Conservation (phyloP, 2,888 invertebrate species). For the Muschampia plurimacula region DNA sequence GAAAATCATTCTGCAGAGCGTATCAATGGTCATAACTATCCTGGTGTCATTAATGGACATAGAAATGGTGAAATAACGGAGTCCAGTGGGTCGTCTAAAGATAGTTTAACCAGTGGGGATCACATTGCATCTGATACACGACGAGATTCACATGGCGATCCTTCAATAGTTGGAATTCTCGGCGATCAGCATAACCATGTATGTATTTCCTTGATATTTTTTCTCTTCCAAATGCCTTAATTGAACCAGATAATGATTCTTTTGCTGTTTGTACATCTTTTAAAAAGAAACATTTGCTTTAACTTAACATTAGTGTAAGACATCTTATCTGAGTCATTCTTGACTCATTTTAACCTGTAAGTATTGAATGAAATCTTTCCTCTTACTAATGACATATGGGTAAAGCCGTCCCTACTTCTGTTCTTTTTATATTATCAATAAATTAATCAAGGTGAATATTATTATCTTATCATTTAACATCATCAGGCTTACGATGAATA, state of each 20-base stretch:
- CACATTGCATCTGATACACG: constrained; percentile 54
- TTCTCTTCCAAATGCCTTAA: not conserved
- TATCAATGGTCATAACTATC: constrained; percentile 46
- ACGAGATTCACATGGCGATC: constrained; percentile 73
- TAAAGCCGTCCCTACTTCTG: not conserved
- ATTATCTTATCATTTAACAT: constrained; percentile 73
- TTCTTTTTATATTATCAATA: constrained; percentile 22
- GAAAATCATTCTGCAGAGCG: constrained; percentile 46
- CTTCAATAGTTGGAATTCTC: constrained; percentile 82
- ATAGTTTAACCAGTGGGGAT: constrained; percentile 42
- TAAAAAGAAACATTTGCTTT: not conserved
- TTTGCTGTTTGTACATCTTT: not conserved
- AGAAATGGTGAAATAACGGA: constrained; percentile 37
- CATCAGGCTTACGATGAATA: constrained; percentile 49
- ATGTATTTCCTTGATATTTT: constrained; percentile 56
- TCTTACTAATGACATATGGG: not conserved
- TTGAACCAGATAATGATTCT: not conserved
- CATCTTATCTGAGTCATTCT: constrained; percentile 27
- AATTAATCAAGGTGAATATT: constrained; percentile 52
- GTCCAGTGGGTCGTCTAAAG: constrained; percentile 37
- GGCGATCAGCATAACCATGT: constrained; percentile 84
- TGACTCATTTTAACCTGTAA: constrained; percentile 25
- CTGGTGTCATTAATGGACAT: constrained; percentile 55
- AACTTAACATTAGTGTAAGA: not conserved
- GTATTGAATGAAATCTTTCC: constrained; percentile 12